phyloP scores from a whole-genome alignment of 2,888 invertebrate genomes.

The Rhodophaea formosa region DNA sequence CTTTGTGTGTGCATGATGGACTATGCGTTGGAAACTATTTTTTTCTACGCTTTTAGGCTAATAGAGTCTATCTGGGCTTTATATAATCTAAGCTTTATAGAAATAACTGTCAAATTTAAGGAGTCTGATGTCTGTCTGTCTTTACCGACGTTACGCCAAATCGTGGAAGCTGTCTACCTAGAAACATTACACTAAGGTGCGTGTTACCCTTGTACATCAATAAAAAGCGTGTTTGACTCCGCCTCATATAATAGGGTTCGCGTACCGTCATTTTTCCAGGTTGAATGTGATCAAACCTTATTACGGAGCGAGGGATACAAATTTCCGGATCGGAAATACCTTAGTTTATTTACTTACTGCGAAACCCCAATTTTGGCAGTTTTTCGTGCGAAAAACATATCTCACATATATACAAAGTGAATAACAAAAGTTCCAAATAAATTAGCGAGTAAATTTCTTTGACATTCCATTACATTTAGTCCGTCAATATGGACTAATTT shows the following conservation, averaged over 20 bases:
- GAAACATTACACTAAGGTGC: background rate
- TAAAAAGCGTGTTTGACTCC: background rate
- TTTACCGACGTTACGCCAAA: too few species aligned
- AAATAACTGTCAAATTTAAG: too few species aligned
- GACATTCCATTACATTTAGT: too few species aligned
- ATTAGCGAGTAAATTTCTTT: too few species aligned
- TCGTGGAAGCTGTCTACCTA: too few species aligned
- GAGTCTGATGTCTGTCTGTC: too few species aligned
- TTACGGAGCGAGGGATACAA: constrained; percentile 47
- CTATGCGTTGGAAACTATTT: too few species aligned
- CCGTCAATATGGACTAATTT: too few species aligned
- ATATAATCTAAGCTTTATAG: too few species aligned
- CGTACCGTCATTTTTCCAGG: constrained; percentile 45
- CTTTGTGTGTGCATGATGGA: too few species aligned
- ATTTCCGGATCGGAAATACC: constrained; percentile 43
- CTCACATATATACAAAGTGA: background rate
- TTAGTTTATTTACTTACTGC: constrained; percentile 47
- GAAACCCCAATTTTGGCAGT: constrained; percentile 28
- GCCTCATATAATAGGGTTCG: constrained; percentile 33
- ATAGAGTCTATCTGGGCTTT: too few species aligned
- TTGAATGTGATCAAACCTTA: constrained; percentile 54
- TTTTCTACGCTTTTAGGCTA: too few species aligned
- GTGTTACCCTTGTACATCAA: background rate
- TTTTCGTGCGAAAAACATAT: background rate
- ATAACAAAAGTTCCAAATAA: background rate